Conservation (phyloP, 1,140 invertebrate genomes). For the Thrips palmi region DNA sequence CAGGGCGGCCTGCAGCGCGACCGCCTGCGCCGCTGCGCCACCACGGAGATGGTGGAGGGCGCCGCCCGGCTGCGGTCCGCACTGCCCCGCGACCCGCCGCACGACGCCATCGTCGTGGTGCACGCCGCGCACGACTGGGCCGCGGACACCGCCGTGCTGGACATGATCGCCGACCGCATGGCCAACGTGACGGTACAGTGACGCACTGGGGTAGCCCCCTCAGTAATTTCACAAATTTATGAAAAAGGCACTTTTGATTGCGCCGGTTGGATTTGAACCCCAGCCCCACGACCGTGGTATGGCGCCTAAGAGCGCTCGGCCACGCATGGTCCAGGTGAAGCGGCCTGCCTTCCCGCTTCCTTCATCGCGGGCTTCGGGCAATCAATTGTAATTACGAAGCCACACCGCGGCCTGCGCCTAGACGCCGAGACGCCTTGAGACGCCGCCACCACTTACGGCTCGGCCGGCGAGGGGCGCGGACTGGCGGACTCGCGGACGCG, state of each 20-base stretch:
- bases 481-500: too few species aligned
- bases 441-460: too few species aligned
- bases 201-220: too few species aligned
- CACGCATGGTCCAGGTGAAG: neutral
- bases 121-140: constrained; percentile 12
- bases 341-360: neutral
- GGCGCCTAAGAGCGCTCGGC: neutral
- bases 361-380: too few species aligned
- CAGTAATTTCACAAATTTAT: too few species aligned
- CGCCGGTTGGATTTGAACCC: neutral
- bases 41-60: constrained; percentile 7
- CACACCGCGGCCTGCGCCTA: too few species aligned
- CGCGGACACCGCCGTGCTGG: constrained; percentile 10
- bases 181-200: constrained; percentile 15
- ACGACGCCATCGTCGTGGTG: constrained; percentile 10
- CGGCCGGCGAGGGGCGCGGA: too few species aligned
- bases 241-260: too few species aligned
- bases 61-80: constrained; percentile 4
- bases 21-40: constrained; percentile 11
- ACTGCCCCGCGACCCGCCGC: constrained; percentile 4
- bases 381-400: too few species aligned
- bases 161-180: constrained; percentile 11
- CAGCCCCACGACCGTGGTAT: neutral
- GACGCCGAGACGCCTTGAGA: too few species aligned
- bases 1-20: constrained; percentile 9